Base-by-base conservation (phyloP, 2,888 invertebrate species). In the Drosophila lutescens region DNA sequence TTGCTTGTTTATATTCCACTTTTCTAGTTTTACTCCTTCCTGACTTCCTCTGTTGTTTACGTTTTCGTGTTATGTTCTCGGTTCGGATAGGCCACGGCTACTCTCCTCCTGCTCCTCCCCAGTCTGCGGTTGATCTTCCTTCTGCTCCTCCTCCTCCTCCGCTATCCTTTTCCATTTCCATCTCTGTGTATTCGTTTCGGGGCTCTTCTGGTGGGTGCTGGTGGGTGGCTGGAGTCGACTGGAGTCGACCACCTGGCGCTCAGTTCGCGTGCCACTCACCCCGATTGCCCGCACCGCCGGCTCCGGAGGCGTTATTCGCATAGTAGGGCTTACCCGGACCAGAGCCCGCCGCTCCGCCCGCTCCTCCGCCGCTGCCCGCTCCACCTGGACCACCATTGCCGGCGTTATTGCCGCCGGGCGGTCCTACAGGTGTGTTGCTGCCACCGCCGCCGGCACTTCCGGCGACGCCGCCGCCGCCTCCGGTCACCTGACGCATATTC, bases 191-290 rank as follows among this genome's bases (percentile, higher is more conserved):
- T 60, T 30, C 55, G 34, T 63, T 43, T 55, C 40, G 15, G 49
- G 40, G 36, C 23, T 47, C 17, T 54, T 8, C 23, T 26, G 44
- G 44, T 44, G 26, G 26, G 46, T 46, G 26, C n/a, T 43, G n/a
- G 5, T 38, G 13, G 38, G 13, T 38, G 38, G 13, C 43, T 26
- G 40, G 38, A 17, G 43, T 41, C 41, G 46, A 53, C 34, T 36
- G 32, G 26, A 13, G 47, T 49, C 47, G 67, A 54, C 43, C 74
- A 32, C 17, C 41, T 5, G 38, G 17, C 44, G 73, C 66, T 86
- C 79, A 84, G 68, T 85, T 83, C 26, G 85, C 75, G 30, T 86
- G 84, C 86, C 87, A 91, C 86, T 91, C 91, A 78, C 91, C 91
- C 74, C 91, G 91, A 68, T 89, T 89, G 77, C 78, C 76, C 70